Base-by-base conservation (phyloP, 2,888 invertebrate genomes). In the Xanthia icteritia region DNA sequence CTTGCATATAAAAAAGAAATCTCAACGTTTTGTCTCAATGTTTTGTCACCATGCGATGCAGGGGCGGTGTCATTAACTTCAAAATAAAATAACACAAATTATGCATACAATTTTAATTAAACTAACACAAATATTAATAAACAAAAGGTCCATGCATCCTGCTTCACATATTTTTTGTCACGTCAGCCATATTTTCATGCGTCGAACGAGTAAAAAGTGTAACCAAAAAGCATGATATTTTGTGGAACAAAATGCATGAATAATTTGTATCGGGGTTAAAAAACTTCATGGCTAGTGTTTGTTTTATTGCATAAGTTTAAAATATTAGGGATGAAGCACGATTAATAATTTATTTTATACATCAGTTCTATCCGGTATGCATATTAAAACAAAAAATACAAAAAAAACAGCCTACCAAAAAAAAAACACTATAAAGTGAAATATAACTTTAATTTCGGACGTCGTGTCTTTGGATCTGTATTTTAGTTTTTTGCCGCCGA, bases 91-190 rank as follows among this genome's bases (percentile, higher is more conserved):
- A 9, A 42, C 27, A 27, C 17, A 64, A 67, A 63, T 71, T 71
- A 70, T 39, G 63, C 54, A 56, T 9, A 27, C 20, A 36, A 11
- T 60, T 72, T 73, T 15, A 68, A 75, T 69, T 51, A 68, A 65
- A 75, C 15, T 56, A 65, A 60, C 36, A 72, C 64, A 67, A 51
- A 63, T 61, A 72, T 68, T n/a, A 72, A 60, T 65, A 56, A 69
- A 77, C 48, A 69, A 77, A 72, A 81, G 58, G 36, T 27, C 27
- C 15, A 2, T 31, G 48, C 56, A 69, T 72, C 77, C 68, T 68
- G 72, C 8, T 69, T 68, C 42, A 39, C 27, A 71, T 67, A 27
- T 69, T 81, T 81, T 81, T 81, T 73, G 65, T 81, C 60, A 13
- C 27, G 2, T n/a, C 1, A 42, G 5, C 54, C 6, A 36, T 69